Base-by-base conservation (phyloP, 1,140 invertebrate genomes). In the Plodia interpunctella region DNA sequence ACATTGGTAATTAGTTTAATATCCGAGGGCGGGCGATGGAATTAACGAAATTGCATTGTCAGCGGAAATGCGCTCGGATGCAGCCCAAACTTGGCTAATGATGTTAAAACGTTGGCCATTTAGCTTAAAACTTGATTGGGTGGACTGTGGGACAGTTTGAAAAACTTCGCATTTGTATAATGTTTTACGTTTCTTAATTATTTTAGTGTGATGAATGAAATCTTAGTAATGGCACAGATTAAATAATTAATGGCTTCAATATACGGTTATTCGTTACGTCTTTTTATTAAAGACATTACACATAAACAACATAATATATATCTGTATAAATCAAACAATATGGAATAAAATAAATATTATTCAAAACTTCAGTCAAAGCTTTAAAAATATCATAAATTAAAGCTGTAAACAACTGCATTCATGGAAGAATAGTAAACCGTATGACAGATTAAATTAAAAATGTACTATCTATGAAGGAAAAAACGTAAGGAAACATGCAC, bases 1-100 rank as follows among this genome's bases (percentile, higher is more conserved):
- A 53, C 19, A 18, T 28, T 15, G 51, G 21, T 53, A 53, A 53
- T 53, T 53, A 53, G 51, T 53, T 53, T 53, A 53, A 53, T 53
- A 53, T 25, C 51, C 20, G 51, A 21, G 19, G 20, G 51, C 19
- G 19, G 51, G 66, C 74, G 66, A 82, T 76, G 66, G 72, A 80
- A 87, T 87, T 82, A 87, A 78, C 80, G 67, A 82, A 86, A 87
- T 83, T 87, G 80, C 79, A 85, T 87, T 87, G 80, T 83, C 76
- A 74, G 74, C 73, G 68, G 66, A 69, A 69, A 74, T 44, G 38
- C 38, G 13, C 38, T 44, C 13, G 5, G 10, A 72, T 62, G 44
- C 50, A 51, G 51, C 57, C 53, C 35, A 38, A 59, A 50, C 56
- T 57, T 50, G 19, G 21, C 35, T 25, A 0, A 25, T 25, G 20